phyloP scores from a whole-genome alignment of 1,140 invertebrate genomes.

The Caenorhabditis brenneri region DNA sequence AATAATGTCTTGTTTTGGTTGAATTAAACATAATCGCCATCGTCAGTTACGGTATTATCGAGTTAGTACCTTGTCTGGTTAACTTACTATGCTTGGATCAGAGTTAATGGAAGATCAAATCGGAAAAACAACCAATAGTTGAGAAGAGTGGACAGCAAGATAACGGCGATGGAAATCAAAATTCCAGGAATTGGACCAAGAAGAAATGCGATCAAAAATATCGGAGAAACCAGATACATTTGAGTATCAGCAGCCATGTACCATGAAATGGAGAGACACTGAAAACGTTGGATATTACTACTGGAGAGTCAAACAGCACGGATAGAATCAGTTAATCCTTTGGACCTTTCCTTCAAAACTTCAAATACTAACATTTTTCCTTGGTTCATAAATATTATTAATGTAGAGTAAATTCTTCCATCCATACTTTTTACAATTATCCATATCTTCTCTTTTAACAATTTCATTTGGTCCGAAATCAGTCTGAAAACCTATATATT shows the following conservation, averaged over 20 bases:
- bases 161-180: not conserved
- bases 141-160: not conserved
- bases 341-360: no score
- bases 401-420: slow-evolving; percentile 51
- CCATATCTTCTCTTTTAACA: not conserved
- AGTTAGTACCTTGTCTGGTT: no score
- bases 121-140: not conserved
- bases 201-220: slow-evolving; percentile 37
- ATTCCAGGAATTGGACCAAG: slow-evolving; percentile 9
- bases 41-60: no score
- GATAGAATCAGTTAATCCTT: no score
- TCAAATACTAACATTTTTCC: not conserved
- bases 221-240: slow-evolving; percentile 26
- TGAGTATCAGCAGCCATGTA: slow-evolving; percentile 36
- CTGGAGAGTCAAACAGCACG: no score
- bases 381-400: slow-evolving; percentile 44
- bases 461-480: not conserved
- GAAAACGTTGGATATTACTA: no score
- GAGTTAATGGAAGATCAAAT: not conserved
- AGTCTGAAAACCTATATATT: not conserved
- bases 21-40: no score
- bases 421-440: slow-evolving; percentile 45
- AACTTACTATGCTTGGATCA: slow-evolving; percentile 12
- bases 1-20: no score
- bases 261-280: slow-evolving; percentile 7